A percentile compares a stretch with the other conserved stretches of the same genome.
Conservation (phyloP, 2,888 invertebrate species). For the Dione vanillae region DNA sequence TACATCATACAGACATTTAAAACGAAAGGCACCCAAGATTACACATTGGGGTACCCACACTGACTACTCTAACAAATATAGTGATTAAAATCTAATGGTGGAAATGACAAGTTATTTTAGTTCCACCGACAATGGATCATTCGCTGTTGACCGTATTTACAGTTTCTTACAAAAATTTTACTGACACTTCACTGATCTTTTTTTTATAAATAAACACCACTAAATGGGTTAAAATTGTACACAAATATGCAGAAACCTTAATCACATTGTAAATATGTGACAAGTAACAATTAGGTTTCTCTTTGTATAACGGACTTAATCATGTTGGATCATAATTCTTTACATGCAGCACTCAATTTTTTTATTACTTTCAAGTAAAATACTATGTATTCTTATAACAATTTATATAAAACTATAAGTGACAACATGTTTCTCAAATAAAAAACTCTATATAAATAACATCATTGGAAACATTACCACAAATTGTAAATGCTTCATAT, state of each 20-base stretch:
- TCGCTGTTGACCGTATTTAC: constrained; percentile 61
- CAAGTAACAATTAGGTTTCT: neutral
- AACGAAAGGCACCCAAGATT: constrained; percentile 83
- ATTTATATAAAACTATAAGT: constrained; percentile 24
- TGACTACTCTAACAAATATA: constrained; percentile 83
- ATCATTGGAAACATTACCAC: constrained; percentile 31
- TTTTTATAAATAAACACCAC: neutral
- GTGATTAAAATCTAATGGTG: constrained; percentile 78
- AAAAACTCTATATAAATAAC: constrained; percentile 12
- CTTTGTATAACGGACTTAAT: neutral
- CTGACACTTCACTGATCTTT: constrained; percentile 7
- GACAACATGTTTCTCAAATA: constrained; percentile 17
- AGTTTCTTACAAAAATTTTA: constrained; percentile 14
- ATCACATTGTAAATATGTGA: constrained; percentile 16
- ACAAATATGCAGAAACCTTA: neutral
- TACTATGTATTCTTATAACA: constrained; percentile 27
- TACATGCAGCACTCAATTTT: constrained; percentile 15
- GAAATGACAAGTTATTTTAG: constrained; percentile 61
- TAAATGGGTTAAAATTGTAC: neutral
- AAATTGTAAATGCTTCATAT: constrained; percentile 40
- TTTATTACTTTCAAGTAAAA: constrained; percentile 5
- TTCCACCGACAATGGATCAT: constrained; percentile 66
- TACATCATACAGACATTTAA: constrained; percentile 90
- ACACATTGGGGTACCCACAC: constrained; percentile 82
- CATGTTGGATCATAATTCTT: constrained; percentile 7